Evolutionary conservation across 2,888 invertebrate genomes (phyloP), one percentile per base, ranked within the genome.

Genomic region (Stenodera caucasica): DNA sequence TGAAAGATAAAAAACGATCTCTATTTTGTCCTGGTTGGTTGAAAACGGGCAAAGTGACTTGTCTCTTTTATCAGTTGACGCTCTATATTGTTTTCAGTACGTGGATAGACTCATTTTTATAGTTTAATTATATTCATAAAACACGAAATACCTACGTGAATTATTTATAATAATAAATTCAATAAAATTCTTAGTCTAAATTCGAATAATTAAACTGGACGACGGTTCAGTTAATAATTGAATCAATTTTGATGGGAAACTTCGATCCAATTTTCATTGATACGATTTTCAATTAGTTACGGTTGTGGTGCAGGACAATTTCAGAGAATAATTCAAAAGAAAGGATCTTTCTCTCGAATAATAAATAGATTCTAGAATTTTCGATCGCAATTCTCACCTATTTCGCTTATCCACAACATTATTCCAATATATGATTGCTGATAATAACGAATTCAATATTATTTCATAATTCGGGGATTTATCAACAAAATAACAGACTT

Each of bases 231-330:
- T 40, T 40, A 18, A 40, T 40, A 40, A 40, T 40, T 40, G 9
- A 40, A 40, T 18, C 4, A 9, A 18, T 8, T 9, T 40, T 40
- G 37, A 40, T 40, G 4, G 37, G 18, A 40, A 40, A 18, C 37
- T 18, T 40, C 18, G 37, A 40, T 40, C 14, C 14, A 14, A n/a
- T 14, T 7, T 14, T 35, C 14, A 35, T 35, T 40, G 18, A 40
- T 40, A 40, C 18, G 37, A 18, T 40, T 40, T 18, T 40, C 37
- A 40, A 40, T 40, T 40, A 40, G 37, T 40, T 40, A 15, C 37
- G 37, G 37, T 40, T 3, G 18, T 18, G 18, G 33, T 33, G 33
- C 33, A 12, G 37, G 18, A 40, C 37, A 9, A 40, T 18, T 40
- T 18, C 0, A 18, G 37, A 8, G 15, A 18, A 40, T 40, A 40